Percentiles rank a stretch among this genome's conserved stretches.
Evolutionary conservation across 2,113 vertebrate species (phyloP).

Genomic region (Isichthys henryi): DNA sequence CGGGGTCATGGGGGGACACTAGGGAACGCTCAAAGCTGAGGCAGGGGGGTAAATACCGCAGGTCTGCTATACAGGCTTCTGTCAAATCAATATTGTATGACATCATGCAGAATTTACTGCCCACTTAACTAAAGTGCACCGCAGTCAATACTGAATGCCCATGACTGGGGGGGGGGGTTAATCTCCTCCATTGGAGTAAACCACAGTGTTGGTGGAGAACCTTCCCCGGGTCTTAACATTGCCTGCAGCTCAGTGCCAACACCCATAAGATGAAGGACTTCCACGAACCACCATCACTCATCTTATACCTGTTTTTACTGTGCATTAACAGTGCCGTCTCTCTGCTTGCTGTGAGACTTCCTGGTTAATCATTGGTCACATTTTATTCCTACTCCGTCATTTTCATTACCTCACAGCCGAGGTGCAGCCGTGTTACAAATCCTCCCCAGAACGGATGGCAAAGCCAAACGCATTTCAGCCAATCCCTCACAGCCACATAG

Average conservation of each 20-base stretch:
- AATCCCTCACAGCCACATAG: not conserved
- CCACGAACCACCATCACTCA: not conserved
- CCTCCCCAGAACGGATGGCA: not conserved
- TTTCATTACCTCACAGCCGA: not conserved
- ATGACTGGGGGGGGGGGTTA: not conserved
- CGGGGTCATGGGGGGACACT: not conserved
- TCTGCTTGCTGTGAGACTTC: not conserved
- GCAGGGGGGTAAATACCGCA: not conserved
- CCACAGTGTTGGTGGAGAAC: not conserved
- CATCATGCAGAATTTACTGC: constrained; percentile 1
- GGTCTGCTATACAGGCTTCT: not conserved
- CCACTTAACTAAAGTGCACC: not conserved
- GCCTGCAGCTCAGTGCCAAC: not conserved
- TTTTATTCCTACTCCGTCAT: not conserved
- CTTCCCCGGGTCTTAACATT: not conserved
- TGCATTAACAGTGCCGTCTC: not conserved
- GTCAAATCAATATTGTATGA: constrained; percentile 1
- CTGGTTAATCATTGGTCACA: not conserved
- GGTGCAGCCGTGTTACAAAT: not conserved
- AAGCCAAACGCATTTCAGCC: not conserved
- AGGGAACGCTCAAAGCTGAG: not conserved
- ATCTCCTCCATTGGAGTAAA: not conserved
- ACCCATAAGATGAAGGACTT: not conserved
- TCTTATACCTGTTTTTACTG: not conserved
- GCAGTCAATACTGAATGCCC: not conserved